A percentile compares a stretch with the other conserved stretches of the same genome.
These are phyloP conservation scores for Heliocidaris erythrogramma DNA, from an alignment of 35 echinoderm and acorn worm genomes.

Conservation along the genomic window DNA sequence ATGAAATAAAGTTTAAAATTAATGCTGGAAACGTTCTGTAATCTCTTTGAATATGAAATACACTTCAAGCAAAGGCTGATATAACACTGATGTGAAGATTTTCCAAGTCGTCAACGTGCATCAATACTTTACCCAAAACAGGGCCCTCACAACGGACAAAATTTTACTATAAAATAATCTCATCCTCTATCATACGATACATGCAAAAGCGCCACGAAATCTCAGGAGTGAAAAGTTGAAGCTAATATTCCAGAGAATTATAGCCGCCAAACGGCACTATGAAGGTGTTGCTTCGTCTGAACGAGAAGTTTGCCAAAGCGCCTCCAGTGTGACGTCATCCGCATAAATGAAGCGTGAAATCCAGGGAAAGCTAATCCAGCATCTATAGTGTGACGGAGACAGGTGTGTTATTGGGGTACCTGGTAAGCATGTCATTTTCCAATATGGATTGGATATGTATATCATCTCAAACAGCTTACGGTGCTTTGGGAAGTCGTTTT, in stretches of 20 bases:
- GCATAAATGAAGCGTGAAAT: not conserved
- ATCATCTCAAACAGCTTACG: not conserved
- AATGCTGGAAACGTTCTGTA: too few relatives aligned
- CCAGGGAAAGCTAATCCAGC: not conserved
- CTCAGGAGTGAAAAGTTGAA: not conserved
- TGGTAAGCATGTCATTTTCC: not conserved
- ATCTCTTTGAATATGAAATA: too few relatives aligned
- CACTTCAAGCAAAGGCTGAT: too few relatives aligned
- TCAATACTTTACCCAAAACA: too few relatives aligned
- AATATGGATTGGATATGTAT: constrained; percentile 13
- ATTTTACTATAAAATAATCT: not conserved
- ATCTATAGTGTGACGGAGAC: not conserved
- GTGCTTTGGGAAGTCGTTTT: not conserved
- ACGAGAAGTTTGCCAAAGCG: not conserved
- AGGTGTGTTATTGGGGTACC: not conserved
- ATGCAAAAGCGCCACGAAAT: not conserved
- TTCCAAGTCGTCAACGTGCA: too few relatives aligned
- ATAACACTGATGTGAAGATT: too few relatives aligned
- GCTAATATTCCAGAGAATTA: not conserved
- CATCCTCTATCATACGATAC: not conserved
- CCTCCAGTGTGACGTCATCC: not conserved
- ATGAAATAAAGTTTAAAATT: too few relatives aligned
- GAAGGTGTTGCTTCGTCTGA: not conserved
- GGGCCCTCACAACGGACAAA: not conserved
- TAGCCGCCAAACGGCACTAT: not conserved